phyloP scores from a whole-genome alignment of 2,888 invertebrate species.

The Lasiommata megera region DNA sequence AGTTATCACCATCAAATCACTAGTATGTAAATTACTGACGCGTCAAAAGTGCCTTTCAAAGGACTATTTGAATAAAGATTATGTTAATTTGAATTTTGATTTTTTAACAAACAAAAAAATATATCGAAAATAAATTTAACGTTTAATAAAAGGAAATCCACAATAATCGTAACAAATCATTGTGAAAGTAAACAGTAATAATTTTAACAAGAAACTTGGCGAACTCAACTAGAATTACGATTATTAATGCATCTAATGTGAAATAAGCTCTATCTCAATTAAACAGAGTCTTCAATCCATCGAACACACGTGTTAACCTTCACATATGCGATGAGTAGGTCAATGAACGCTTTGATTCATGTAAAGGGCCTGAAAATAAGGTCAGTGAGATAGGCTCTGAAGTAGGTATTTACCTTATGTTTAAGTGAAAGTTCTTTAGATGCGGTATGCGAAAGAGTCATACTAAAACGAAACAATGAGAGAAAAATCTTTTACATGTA shows the following conservation, averaged over 20 bases:
- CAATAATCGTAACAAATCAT: background rate
- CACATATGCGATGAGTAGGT: slow-evolving; percentile 56
- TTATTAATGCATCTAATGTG: background rate
- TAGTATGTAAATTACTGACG: too few relatives aligned
- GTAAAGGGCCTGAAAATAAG: slow-evolving; percentile 32
- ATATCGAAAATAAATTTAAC: background rate
- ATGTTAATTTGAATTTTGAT: background rate
- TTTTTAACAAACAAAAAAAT: background rate
- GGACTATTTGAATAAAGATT: too few relatives aligned
- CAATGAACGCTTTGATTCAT: slow-evolving; percentile 49
- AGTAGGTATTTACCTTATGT: background rate
- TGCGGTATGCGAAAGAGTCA: too few relatives aligned
- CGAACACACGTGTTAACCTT: slow-evolving; percentile 49
- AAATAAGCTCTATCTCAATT: slow-evolving; percentile 33
- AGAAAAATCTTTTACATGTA: too few relatives aligned
- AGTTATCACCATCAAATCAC: too few relatives aligned
- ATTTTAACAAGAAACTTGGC: slow-evolving; percentile 22
- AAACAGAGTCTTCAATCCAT: slow-evolving; percentile 38
- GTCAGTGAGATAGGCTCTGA: slow-evolving; percentile 28
- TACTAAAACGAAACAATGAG: too few relatives aligned
- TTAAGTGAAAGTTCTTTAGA: background rate
- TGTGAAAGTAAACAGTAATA: slow-evolving; percentile 20
- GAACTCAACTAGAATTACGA: slow-evolving; percentile 21
- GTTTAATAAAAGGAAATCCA: background rate
- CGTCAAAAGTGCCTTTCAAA: too few relatives aligned